Conservation (phyloP, 2,797 vertebrate genomes). For the Pempheris klunzingeri region DNA sequence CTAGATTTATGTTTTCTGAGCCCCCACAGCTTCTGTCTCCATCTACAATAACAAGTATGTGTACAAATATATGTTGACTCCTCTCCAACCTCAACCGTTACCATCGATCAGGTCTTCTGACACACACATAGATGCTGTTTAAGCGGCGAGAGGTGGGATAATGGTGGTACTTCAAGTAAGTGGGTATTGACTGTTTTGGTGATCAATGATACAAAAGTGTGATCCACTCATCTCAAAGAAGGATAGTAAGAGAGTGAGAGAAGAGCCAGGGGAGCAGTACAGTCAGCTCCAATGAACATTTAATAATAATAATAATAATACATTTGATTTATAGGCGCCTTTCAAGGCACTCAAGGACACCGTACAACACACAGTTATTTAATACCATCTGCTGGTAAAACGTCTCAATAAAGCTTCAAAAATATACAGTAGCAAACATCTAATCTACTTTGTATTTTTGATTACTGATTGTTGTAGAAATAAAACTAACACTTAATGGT, state of each 20-base stretch:
- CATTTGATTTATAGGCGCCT: no score
- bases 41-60: background rate
- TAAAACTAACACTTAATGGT: background rate
- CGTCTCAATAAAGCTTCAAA: conserved; percentile 1
- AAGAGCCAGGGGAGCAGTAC: background rate
- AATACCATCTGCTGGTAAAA: background rate
- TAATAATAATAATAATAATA: no score
- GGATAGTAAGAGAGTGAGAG: conserved; percentile 9
- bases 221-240: background rate
- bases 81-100: background rate
- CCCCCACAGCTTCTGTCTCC: background rate
- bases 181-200: conserved; percentile 23
- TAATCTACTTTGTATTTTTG: background rate
- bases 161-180: conserved; percentile 9
- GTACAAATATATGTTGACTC: background rate
- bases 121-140: background rate
- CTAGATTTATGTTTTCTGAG: background rate
- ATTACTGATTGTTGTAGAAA: background rate
- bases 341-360: no score
- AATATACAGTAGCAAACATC: background rate
- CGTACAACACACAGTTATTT: no score
- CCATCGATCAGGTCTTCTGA: conserved; percentile 15
- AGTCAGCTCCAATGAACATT: background rate
- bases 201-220: conserved; percentile 33
- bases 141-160: conserved; percentile 35